Evolutionary conservation across 2,113 vertebrate genomes (phyloP).

Genomic region (Sapayoa aenigma): DNA sequence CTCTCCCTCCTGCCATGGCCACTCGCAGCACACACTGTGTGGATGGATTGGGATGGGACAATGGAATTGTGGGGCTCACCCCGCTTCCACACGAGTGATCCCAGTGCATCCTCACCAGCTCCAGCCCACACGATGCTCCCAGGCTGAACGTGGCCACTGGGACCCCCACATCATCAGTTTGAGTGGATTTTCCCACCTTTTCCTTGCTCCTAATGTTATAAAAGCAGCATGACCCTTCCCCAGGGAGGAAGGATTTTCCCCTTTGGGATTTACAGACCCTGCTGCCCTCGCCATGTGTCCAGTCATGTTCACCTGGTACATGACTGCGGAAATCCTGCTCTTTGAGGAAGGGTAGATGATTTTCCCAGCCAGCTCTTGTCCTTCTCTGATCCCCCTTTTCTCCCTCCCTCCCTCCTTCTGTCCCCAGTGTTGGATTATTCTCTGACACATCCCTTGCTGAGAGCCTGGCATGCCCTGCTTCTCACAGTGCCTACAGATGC

Average conservation of each 20-base stretch:
- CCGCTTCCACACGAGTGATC: rapidly evolving
- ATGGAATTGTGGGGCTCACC: not conserved
- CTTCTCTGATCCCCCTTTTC: not conserved
- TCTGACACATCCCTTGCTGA: not conserved
- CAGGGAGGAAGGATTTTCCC: not conserved
- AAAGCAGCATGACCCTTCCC: not conserved
- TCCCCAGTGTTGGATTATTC: not conserved
- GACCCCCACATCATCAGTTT: rapidly evolving
- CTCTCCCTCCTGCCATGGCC: not conserved
- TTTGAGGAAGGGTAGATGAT: not conserved
- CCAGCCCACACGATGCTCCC: rapidly evolving
- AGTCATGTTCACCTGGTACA: conserved; percentile 9
- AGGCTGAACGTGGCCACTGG: not conserved
- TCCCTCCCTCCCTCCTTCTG: not conserved
- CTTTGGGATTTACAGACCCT: not conserved
- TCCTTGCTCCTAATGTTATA: not conserved
- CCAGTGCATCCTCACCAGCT: rapidly evolving
- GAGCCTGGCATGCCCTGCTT: rapidly evolving
- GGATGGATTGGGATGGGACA: not conserved
- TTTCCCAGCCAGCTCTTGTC: not conserved
- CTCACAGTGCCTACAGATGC: not conserved
- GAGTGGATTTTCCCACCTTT: not conserved
- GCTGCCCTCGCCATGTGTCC: rapidly evolving
- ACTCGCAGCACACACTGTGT: rapidly evolving
- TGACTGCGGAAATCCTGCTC: not conserved